A percentile compares a stretch with the other conserved stretches of the same genome.
These are phyloP conservation scores for Struthidea cinerea DNA, from an alignment of 2,113 vertebrate genomes.

Conservation along the genomic window DNA sequence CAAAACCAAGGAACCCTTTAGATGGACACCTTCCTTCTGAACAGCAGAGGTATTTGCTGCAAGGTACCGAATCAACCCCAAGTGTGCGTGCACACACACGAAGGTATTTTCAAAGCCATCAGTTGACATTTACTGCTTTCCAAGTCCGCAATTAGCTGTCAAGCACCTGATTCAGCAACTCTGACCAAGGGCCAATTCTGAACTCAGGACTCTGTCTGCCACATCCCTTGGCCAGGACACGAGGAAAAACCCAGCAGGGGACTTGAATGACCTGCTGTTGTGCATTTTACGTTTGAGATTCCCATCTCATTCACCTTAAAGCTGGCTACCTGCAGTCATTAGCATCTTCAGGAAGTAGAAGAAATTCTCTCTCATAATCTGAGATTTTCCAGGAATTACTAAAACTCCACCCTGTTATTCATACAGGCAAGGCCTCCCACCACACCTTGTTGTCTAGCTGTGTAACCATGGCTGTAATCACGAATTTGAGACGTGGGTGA, in stretches of 20 bases:
- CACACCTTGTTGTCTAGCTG: background rate
- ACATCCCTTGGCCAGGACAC: background rate
- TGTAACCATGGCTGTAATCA: background rate
- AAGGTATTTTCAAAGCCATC: conserved; percentile 17
- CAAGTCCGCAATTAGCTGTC: conserved; percentile 33
- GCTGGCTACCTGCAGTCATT: background rate
- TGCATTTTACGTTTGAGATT: background rate
- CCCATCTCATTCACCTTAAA: background rate
- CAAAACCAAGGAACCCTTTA: background rate
- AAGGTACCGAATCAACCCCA: background rate
- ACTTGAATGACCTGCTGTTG: background rate
- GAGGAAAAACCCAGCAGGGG: background rate
- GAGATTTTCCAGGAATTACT: background rate
- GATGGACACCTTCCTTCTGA: background rate
- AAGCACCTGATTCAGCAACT: conserved; percentile 6
- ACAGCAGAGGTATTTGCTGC: background rate
- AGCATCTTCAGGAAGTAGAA: background rate
- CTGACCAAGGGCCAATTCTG: background rate
- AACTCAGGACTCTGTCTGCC: background rate
- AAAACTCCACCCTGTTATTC: background rate
- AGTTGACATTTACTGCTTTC: conserved; percentile 12
- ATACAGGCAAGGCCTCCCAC: background rate
- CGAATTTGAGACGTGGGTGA: background rate
- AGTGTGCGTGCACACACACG: rapidly evolving
- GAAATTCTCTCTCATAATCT: background rate